A percentile compares a stretch with the other conserved stretches of the same genome.
Conservation (phyloP, 2,888 invertebrate genomes). For the Prosopocoilus inquinatus region DNA sequence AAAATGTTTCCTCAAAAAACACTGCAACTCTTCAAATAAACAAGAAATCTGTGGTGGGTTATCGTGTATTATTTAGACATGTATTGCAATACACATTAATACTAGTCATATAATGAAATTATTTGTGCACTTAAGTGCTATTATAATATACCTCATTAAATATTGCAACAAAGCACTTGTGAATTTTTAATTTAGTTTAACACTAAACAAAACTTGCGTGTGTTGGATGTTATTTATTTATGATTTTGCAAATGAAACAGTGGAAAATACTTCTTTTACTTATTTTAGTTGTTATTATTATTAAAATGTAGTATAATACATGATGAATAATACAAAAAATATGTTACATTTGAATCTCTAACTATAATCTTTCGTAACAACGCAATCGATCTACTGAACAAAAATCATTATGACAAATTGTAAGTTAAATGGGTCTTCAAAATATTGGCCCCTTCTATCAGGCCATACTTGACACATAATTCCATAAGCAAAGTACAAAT, state of each 20-base stretch:
- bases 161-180: not conserved
- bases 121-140: too few relatives aligned
- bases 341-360: constrained; percentile 10
- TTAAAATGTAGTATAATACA: constrained; percentile 13
- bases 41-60: too few relatives aligned
- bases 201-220: not conserved
- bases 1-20: too few relatives aligned
- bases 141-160: too few relatives aligned
- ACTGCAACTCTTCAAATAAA: too few relatives aligned
- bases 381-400: not conserved
- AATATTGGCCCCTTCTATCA: constrained; percentile 40
- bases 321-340: constrained; percentile 17
- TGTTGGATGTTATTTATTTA: not conserved
- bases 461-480: constrained; percentile 43
- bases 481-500: constrained; percentile 42
- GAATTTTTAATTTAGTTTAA: not conserved
- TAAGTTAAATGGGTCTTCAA: constrained; percentile 31
- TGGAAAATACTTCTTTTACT: not conserved
- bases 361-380: not conserved
- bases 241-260: constrained; percentile 9
- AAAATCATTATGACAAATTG: not conserved
- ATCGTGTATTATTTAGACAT: too few relatives aligned
- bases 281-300: constrained; percentile 7
- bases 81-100: too few relatives aligned
- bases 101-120: too few relatives aligned